These are phyloP conservation scores for Pungitius pungitius DNA, from an alignment of 2,113 vertebrate genomes.

Conservation along the genomic window DNA sequence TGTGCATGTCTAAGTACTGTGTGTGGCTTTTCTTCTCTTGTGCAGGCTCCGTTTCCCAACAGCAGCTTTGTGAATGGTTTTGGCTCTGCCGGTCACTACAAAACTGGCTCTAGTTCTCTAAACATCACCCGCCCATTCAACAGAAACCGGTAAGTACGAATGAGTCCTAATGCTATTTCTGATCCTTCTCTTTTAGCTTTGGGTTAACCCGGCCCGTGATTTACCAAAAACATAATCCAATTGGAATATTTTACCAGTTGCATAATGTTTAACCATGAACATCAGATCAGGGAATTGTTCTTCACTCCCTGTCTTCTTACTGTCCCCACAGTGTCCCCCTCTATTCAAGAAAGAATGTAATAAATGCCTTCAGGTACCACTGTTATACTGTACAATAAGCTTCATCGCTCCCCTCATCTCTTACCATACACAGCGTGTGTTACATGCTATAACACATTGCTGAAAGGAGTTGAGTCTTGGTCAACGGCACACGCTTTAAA, in stretches of 20 bases:
- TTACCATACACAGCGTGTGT: conserved; percentile 53
- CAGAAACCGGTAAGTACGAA: conserved; percentile 87
- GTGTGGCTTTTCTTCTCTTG: conserved; percentile 9
- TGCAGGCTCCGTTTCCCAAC: conserved; percentile 96
- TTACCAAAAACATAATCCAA: conserved; percentile 13
- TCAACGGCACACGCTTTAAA: conserved; percentile 5
- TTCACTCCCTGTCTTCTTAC: conserved; percentile 75
- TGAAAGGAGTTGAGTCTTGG: neutral
- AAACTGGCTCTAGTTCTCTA: conserved; percentile 87
- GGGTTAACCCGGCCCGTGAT: neutral
- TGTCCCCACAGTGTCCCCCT: conserved; percentile 85
- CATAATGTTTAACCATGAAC: conserved; percentile 34
- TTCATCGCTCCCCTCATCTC: conserved; percentile 70
- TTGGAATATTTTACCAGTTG: conserved; percentile 28
- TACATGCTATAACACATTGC: conserved; percentile 6
- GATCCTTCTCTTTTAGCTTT: neutral
- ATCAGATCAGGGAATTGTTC: conserved; percentile 52
- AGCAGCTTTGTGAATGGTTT: conserved; percentile 97
- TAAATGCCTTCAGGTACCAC: conserved; percentile 87
- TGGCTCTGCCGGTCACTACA: conserved; percentile 91
- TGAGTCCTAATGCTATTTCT: neutral
- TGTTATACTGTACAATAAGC: conserved; percentile 62
- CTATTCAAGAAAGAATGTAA: conserved; percentile 89
- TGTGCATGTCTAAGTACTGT: neutral
- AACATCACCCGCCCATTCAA: conserved; percentile 92